Evolutionary conservation across 2,888 invertebrate genomes (phyloP).

Genomic region (Brachycybe producta): DNA sequence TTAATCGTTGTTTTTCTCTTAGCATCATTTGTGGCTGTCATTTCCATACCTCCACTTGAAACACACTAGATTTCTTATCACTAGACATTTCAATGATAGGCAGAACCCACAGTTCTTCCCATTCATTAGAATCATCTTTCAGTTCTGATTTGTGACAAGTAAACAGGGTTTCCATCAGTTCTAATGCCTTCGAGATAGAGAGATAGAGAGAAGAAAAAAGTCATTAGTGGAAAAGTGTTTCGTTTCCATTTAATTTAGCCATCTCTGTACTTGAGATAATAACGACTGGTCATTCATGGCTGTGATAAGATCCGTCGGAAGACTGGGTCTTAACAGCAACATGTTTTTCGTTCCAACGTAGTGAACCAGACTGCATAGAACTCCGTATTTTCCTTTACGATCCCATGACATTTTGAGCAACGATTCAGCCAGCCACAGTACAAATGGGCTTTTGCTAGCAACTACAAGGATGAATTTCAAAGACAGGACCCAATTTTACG

Average conservation of each 20-base stretch:
- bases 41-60: slow-evolving; percentile 16
- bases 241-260: slow-evolving; percentile 24
- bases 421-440: slow-evolving; percentile 24
- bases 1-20: too few relatives aligned
- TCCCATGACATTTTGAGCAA: slow-evolving; percentile 29
- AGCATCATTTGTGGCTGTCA: too few relatives aligned
- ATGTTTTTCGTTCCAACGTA: slow-evolving; percentile 33
- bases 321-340: slow-evolving; percentile 30
- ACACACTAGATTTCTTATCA: slow-evolving; percentile 24
- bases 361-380: slow-evolving; percentile 25
- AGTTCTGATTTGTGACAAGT: slow-evolving; percentile 35
- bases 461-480: slow-evolving; percentile 18
- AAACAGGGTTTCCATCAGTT: slow-evolving; percentile 45
- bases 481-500: not conserved
- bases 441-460: slow-evolving; percentile 24
- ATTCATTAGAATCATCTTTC: slow-evolving; percentile 17
- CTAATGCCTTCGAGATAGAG: slow-evolving; percentile 35
- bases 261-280: slow-evolving; percentile 38
- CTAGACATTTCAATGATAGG: slow-evolving; percentile 27
- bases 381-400: slow-evolving; percentile 31
- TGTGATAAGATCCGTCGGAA: slow-evolving; percentile 32
- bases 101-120: slow-evolving; percentile 29
- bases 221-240: not conserved
- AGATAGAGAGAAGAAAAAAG: slow-evolving; percentile 23
- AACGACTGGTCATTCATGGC: slow-evolving; percentile 34